Evolutionary conservation across 2,113 vertebrate species (phyloP).

Genomic region (Colistium nudipinnis): DNA sequence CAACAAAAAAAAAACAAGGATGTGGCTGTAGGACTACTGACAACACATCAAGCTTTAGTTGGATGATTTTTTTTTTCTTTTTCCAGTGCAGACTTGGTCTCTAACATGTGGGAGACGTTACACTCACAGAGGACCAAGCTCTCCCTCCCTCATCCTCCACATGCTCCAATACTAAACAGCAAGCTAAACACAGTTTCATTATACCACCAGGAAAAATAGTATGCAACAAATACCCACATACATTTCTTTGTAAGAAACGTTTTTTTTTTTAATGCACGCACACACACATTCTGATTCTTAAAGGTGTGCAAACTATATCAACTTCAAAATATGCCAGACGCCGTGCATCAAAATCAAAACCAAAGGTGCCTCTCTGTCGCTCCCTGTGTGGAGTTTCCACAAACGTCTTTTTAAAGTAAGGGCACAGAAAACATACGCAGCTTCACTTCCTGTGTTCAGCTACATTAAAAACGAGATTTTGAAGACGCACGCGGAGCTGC

Average conservation of each 20-base stretch:
- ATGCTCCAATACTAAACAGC: constrained; percentile 70
- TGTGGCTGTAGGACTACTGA: constrained; percentile 62
- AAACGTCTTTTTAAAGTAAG: constrained; percentile 35
- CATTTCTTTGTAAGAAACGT: constrained; percentile 56
- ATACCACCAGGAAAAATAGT: constrained; percentile 60
- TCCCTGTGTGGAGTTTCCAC: constrained; percentile 31
- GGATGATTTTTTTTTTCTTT: constrained; percentile 69
- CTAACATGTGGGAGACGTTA: constrained; percentile 53
- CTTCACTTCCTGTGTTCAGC: constrained; percentile 24
- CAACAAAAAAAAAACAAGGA: constrained; percentile 54
- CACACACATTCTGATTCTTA: constrained; percentile 51
- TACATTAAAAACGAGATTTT: constrained; percentile 38
- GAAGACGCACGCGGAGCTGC: constrained; percentile 27
- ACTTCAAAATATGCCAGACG: constrained; percentile 42
- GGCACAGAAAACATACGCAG: constrained; percentile 21
- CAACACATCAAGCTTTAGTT: constrained; percentile 73
- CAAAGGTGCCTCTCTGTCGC: constrained; percentile 6
- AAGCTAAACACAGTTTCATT: constrained; percentile 72
- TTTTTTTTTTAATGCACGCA: constrained; percentile 62
- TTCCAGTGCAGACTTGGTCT: constrained; percentile 83
- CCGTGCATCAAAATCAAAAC: constrained; percentile 50
- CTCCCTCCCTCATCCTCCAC: constrained; percentile 48
- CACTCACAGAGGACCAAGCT: constrained; percentile 42
- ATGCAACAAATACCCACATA: constrained; percentile 53
- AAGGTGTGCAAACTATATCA: constrained; percentile 44